phyloP scores from a whole-genome alignment of 2,888 invertebrate species.

The Cryptocephalus moraei region DNA sequence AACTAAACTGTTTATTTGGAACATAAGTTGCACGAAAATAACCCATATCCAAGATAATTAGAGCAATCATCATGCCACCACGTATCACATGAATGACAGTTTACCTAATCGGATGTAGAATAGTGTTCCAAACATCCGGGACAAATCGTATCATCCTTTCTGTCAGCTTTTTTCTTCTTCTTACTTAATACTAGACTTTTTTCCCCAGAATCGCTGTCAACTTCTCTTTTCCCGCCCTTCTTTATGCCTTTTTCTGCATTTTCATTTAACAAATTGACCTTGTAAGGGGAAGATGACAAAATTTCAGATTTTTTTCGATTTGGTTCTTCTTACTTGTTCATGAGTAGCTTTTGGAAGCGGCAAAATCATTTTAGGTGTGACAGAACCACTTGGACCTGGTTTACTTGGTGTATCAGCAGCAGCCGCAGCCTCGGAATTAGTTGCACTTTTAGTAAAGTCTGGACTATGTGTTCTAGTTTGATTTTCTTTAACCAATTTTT shows the following conservation, averaged over 20 bases:
- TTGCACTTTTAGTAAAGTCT: no score
- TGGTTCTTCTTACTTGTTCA: neutral
- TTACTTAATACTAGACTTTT: no score
- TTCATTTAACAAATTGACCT: neutral
- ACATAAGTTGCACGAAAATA: no score
- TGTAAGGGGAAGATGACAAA: neutral
- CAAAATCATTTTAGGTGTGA: neutral
- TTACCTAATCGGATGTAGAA: neutral
- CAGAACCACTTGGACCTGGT: neutral
- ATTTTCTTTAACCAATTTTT: no score
- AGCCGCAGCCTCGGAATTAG: no score
- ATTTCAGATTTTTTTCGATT: neutral
- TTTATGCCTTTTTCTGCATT: neutral
- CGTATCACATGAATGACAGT: neutral
- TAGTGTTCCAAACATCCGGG: neutral
- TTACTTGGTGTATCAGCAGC: neutral
- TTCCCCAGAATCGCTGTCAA: no score
- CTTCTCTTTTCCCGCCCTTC: neutral
- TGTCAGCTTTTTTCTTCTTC: neutral
- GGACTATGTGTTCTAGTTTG: no score
- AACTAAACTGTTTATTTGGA: no score
- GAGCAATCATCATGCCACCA: constrained; percentile 1
- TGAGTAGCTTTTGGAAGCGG: neutral
- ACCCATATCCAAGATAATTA: no score
- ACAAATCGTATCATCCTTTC: neutral